Evolutionary conservation across 1,140 invertebrate genomes (phyloP), one percentile per base, ranked within the genome.

Genomic region (Monomorium pharaonis): DNA sequence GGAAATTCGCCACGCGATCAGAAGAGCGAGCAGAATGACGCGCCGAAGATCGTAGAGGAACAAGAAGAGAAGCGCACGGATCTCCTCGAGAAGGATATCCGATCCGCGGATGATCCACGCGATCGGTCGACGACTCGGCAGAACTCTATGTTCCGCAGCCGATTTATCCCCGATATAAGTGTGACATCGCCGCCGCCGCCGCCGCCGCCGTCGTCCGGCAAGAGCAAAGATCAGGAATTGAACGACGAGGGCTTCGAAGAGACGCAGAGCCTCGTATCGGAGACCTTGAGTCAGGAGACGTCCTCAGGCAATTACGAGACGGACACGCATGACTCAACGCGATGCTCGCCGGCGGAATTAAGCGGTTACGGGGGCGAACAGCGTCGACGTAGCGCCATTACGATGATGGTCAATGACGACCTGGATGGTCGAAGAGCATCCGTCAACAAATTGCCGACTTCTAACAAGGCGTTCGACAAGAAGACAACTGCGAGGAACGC

Each of bases 241-340:
- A 97, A 98, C 88, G 98, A 98, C 92, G 98, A 98, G 95, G 98
- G 98, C 10, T 98, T 98, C 91, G 98, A 98, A 93, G 98, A 98
- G 94, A 98, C 97, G 0, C 97, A 98, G 86, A 98, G 97, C 88
- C 95, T 98, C 33, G 97, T 98, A 65, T 98, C 98, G 0, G 98
- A 98, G 92, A 98, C 97, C 1, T 96, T 97, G 1, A 98, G 97
- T 63, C 97, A 98, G 84, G 97, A 97, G 76, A 97, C 97, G 3
- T 97, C 97, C 0, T 97, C 97, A 0, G 96, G 96, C 0, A 97
- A 97, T 88, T 96, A 96, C 60, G 96, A 97, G 86, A 96, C 96
- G 0, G 96, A 97, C 62, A 95, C 95, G 9, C 96, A 96, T 1
- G 95, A 96, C 37, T 95, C 94, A 6, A 94, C 93, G 0, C 91